Conservation (phyloP, 2,888 invertebrate species). For the Tipula unca region DNA sequence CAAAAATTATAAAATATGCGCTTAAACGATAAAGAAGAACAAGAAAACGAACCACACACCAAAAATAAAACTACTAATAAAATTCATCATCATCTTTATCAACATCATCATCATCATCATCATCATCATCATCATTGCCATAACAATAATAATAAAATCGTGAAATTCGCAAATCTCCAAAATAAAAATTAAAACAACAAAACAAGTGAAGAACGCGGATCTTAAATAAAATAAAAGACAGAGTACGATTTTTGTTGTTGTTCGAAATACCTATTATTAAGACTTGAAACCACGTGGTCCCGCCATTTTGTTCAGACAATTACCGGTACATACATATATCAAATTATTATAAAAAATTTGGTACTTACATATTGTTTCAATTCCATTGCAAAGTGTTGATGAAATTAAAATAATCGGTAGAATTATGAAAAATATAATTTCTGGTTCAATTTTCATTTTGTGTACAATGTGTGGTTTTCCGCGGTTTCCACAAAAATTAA, state of each 20-base stretch:
- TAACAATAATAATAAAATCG: neutral
- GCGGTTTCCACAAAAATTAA: neutral
- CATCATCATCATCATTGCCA: neutral
- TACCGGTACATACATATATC: neutral
- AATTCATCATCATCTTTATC: neutral
- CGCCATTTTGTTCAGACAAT: neutral
- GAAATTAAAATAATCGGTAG: neutral
- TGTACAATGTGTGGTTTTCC: neutral
- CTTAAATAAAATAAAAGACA: neutral
- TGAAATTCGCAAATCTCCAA: slow-evolving; percentile 4
- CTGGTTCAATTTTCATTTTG: neutral
- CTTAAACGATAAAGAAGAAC: neutral
- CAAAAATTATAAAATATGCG: neutral
- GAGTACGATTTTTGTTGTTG: neutral
- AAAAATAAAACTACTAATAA: neutral
- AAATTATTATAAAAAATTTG: neutral
- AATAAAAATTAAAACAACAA: neutral
- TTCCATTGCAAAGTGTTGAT: neutral
- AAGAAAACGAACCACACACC: neutral
- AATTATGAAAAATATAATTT: neutral
- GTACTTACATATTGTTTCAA: neutral
- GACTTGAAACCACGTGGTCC: neutral
- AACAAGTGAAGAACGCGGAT: slow-evolving; percentile 4
- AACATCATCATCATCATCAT: neutral
- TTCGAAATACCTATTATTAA: neutral